Evolutionary conservation across 1,140 invertebrate species (phyloP).

Genomic region (Notospermus geniculatus): DNA sequence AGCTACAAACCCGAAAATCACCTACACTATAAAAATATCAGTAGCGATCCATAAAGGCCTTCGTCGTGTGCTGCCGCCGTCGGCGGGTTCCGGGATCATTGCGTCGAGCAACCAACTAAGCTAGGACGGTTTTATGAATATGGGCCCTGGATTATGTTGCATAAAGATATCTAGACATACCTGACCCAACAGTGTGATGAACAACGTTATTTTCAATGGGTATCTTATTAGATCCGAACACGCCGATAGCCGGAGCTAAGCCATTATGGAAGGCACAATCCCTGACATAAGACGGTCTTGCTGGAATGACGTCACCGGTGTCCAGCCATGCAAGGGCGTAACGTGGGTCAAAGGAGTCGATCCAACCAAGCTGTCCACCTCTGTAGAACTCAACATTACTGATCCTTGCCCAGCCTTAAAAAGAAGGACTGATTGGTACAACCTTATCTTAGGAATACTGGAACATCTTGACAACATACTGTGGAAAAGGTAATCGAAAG

Average conservation of each 20-base stretch:
- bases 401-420: conserved; percentile 21
- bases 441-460: no score
- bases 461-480: no score
- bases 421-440: neutral
- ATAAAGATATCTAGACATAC: no score
- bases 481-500: no score
- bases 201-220: conserved; percentile 19
- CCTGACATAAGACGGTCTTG: conserved; percentile 32
- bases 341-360: conserved; percentile 17
- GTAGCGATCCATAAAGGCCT: no score
- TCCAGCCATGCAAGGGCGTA: conserved; percentile 19
- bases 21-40: no score
- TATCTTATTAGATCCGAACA: conserved; percentile 24
- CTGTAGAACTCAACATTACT: conserved; percentile 23
- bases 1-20: no score
- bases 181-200: conserved; percentile 18
- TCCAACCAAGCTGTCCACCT: conserved; percentile 21
- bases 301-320: conserved; percentile 24
- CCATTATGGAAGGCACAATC: conserved; percentile 36
- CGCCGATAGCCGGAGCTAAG: conserved; percentile 42
- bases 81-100: no score
- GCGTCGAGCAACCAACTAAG: no score
- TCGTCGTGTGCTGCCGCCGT: no score
- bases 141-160: no score
- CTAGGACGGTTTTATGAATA: no score